Evolutionary conservation across 2,113 vertebrate species (phyloP).

Genomic region (Lophochroa leadbeateri): DNA sequence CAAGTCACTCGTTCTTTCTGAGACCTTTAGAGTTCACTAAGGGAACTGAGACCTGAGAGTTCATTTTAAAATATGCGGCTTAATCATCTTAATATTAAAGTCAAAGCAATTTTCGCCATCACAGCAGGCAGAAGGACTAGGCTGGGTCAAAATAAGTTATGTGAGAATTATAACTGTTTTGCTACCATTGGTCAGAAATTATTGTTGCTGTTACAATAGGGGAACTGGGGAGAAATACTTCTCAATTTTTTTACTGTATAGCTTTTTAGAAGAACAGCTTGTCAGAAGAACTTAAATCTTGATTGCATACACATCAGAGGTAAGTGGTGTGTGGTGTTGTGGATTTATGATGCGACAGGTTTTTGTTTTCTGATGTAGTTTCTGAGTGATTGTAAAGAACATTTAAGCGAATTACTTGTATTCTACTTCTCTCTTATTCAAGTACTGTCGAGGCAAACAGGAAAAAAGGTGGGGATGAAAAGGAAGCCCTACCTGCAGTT

Average conservation of each 20-base stretch:
- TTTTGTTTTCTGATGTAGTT: not conserved
- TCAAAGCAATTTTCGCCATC: not conserved
- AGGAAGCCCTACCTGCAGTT: not conserved
- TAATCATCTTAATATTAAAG: not conserved
- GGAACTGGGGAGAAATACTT: not conserved
- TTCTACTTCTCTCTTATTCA: not conserved
- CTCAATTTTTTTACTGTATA: fast-evolving
- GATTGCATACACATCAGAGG: not conserved
- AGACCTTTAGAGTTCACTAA: not conserved
- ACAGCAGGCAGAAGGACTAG: not conserved
- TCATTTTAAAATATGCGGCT: not conserved
- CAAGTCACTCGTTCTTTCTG: not conserved
- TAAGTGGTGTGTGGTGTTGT: not conserved
- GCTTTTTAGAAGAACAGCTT: not conserved
- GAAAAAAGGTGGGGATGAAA: not conserved
- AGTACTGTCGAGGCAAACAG: not conserved
- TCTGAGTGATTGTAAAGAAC: not conserved
- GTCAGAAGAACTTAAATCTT: not conserved
- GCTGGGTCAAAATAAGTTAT: not conserved
- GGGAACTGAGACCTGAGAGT: not conserved
- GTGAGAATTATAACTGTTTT: not conserved
- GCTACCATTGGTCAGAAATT: not conserved
- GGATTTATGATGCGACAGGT: not conserved
- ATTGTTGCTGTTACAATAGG: not conserved
- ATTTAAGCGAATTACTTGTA: not conserved